phyloP scores from a whole-genome alignment of 2,113 vertebrate genomes.

The Myotis brandtii region DNA sequence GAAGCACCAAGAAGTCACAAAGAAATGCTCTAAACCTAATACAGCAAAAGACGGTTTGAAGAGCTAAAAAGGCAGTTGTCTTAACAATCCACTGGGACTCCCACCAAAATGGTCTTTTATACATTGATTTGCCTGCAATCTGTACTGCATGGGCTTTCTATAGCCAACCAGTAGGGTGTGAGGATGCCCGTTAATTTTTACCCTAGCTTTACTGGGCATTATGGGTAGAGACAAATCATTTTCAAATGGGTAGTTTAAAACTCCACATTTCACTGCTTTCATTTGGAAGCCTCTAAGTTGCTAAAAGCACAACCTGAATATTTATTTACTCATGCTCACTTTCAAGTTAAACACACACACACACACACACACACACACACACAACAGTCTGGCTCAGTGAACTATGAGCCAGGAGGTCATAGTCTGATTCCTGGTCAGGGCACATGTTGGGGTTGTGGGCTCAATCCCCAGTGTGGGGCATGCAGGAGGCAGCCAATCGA shows the following conservation, averaged over 20 bases:
- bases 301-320: neutral
- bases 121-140: neutral
- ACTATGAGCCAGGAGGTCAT: too few relatives aligned
- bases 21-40: neutral
- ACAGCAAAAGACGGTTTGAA: neutral
- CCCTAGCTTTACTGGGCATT: neutral
- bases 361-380: neutral
- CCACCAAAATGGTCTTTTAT: neutral
- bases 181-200: neutral
- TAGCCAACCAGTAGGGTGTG: neutral
- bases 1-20: neutral
- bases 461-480: too few relatives aligned
- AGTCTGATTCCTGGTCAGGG: too few relatives aligned
- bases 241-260: neutral
- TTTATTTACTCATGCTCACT: neutral
- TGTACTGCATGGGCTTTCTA: neutral
- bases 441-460: too few relatives aligned
- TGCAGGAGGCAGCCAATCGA: too few relatives aligned
- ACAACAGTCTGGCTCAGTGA: too few relatives aligned
- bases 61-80: neutral
- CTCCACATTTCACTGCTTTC: neutral
- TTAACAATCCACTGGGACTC: neutral
- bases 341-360: neutral
- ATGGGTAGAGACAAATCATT: neutral
- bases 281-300: neutral